Evolutionary conservation across 2,797 vertebrate genomes (phyloP).

Genomic region (Phataginus tetradactyla): DNA sequence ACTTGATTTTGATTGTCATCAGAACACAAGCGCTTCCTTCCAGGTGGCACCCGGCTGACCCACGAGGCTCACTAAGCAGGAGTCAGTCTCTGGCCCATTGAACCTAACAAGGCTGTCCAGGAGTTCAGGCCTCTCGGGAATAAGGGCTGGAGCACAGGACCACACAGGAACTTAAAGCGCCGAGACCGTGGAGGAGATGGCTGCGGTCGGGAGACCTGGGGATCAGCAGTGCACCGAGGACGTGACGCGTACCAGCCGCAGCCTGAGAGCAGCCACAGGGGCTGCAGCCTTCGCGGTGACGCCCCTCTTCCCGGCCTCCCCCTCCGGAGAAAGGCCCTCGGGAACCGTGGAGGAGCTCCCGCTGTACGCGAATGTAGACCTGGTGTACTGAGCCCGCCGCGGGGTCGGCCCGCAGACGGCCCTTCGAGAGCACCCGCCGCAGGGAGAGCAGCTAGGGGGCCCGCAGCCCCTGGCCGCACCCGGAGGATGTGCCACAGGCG

Average conservation of each 20-base stretch:
- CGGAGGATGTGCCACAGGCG: no score
- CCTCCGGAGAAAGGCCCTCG: background rate
- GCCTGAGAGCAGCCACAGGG: fast-evolving
- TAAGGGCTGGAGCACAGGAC: background rate
- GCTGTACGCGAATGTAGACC: background rate
- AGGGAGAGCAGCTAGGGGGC: background rate
- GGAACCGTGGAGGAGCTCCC: background rate
- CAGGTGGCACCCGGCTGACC: background rate
- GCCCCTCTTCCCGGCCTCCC: background rate
- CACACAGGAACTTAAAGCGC: background rate
- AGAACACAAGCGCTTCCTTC: background rate
- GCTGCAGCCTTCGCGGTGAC: background rate
- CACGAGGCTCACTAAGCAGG: background rate
- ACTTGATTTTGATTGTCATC: background rate
- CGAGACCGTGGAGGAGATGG: background rate
- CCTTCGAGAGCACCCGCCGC: background rate
- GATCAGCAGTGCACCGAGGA: background rate
- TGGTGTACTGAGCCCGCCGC: no score
- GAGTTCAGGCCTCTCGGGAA: background rate
- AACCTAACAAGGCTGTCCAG: background rate
- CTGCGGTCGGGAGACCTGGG: no score
- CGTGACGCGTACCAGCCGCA: background rate
- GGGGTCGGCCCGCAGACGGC: background rate
- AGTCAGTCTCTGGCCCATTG: background rate
- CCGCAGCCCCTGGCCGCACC: background rate